Evolutionary conservation across 64 coral and sea anemone species (phyloP).

Genomic region (Catalaphyllia jardinei): DNA sequence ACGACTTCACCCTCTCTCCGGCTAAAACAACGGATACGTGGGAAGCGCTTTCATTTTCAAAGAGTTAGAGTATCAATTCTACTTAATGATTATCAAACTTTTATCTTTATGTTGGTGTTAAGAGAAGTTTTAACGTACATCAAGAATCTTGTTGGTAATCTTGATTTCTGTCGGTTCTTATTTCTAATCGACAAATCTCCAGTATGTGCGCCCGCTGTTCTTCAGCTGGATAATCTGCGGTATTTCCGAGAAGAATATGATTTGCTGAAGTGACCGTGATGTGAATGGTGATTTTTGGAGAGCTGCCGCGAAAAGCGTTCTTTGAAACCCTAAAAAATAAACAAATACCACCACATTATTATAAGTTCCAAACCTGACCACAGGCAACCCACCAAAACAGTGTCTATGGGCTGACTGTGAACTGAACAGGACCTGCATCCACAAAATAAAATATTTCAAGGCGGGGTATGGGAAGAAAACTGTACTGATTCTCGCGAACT

Average conservation of each 20-base stretch:
- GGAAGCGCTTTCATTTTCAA: too few relatives aligned
- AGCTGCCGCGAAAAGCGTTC: not conserved
- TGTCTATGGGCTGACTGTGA: not conserved
- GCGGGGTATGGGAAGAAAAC: too few relatives aligned
- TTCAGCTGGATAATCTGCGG: not conserved
- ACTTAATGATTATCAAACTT: too few relatives aligned
- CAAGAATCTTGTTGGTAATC: too few relatives aligned
- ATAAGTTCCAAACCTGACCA: not conserved
- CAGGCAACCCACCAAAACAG: not conserved
- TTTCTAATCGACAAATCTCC: not conserved
- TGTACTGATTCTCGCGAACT: too few relatives aligned
- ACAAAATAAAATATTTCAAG: too few relatives aligned
- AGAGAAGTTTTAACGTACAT: too few relatives aligned
- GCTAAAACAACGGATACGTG: too few relatives aligned
- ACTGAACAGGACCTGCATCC: not conserved
- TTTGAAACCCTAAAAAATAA: conserved; percentile 14
- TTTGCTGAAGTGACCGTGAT: not conserved
- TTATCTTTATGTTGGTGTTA: too few relatives aligned
- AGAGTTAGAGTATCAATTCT: too few relatives aligned
- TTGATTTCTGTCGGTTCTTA: not conserved
- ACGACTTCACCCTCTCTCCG: too few relatives aligned
- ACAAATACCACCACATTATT: not conserved
- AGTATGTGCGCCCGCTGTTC: too few relatives aligned
- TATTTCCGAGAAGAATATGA: conserved; percentile 13
- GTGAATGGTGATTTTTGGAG: not conserved